Evolutionary conservation across 2,113 vertebrate genomes (phyloP).

Genomic region (Talpa occidentalis): DNA sequence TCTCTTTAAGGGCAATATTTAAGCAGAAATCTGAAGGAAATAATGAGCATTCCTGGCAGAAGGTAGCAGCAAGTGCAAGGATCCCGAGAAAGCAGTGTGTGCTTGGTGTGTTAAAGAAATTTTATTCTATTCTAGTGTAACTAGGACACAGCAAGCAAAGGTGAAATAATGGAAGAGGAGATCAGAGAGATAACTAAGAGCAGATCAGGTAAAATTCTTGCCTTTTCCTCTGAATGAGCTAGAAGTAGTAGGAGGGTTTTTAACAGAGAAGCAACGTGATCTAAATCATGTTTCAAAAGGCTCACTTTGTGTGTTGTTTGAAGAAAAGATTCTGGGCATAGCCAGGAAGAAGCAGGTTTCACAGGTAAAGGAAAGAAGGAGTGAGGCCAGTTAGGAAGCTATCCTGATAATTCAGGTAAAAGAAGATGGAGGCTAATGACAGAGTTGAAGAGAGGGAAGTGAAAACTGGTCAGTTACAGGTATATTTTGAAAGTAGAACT

Average conservation of each 20-base stretch:
- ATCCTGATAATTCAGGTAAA: not conserved
- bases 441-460: constrained; percentile 1
- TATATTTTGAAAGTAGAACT: constrained; percentile 17
- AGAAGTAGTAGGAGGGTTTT: not conserved
- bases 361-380: not conserved
- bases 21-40: constrained; percentile 4
- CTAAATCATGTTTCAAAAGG: not conserved
- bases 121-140: not conserved
- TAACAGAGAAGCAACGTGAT: not conserved
- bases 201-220: not conserved
- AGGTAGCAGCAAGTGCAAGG: not conserved
- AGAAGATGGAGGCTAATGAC: not conserved
- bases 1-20: not conserved
- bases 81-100: not conserved
- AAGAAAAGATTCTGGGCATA: not conserved
- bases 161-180: not conserved
- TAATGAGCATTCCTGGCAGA: not conserved
- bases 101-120: constrained; percentile 1
- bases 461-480: not conserved
- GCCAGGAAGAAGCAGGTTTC: not conserved
- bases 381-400: not conserved
- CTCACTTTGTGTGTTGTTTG: not conserved
- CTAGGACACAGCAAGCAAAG: not conserved
- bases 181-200: not conserved
- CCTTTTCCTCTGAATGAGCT: not conserved